A percentile compares a stretch with the other conserved stretches of the same genome.
These are phyloP conservation scores for Myoxocephalus aenaeus DNA, from an alignment of 2,797 vertebrate genomes.

Conservation along the genomic window DNA sequence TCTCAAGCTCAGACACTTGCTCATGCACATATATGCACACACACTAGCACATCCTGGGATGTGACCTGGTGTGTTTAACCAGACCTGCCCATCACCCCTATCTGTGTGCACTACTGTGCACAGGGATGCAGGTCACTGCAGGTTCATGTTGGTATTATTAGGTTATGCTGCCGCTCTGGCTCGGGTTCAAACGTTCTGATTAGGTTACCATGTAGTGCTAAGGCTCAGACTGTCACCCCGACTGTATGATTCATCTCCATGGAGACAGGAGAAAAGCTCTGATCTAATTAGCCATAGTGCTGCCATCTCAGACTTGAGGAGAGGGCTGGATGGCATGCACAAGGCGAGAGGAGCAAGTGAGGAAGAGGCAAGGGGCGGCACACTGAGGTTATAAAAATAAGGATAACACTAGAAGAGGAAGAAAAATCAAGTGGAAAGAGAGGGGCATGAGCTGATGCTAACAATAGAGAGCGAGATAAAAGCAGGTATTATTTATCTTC, in stretches of 20 bases:
- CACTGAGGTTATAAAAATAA: constrained; percentile 28
- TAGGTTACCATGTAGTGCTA: constrained; percentile 76
- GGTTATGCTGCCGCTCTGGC: constrained; percentile 74
- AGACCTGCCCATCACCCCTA: constrained; percentile 59
- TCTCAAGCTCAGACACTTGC: constrained; percentile 54
- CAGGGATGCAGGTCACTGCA: constrained; percentile 73
- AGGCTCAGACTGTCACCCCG: constrained; percentile 79
- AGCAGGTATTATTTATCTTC: constrained; percentile 69
- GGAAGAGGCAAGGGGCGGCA: constrained; percentile 37
- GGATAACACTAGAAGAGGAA: constrained; percentile 15
- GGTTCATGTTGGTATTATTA: constrained; percentile 77
- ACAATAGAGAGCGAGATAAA: constrained; percentile 63
- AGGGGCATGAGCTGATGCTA: constrained; percentile 30
- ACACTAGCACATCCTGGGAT: constrained; percentile 56
- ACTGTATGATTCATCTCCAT: constrained; percentile 82
- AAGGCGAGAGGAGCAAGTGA: constrained; percentile 40
- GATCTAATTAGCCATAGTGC: constrained; percentile 81
- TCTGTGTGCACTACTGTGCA: constrained; percentile 53
- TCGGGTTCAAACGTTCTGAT: constrained; percentile 79
- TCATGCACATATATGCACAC: constrained; percentile 27
- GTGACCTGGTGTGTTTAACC: constrained; percentile 74
- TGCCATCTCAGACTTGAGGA: constrained; percentile 69
- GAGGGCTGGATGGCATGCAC: constrained; percentile 51
- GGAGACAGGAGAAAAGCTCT: constrained; percentile 79
- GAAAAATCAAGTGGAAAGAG: constrained; percentile 36